These are phyloP conservation scores for Oryzias celebensis DNA, from an alignment of 2,113 vertebrate genomes.

Conservation along the genomic window DNA sequence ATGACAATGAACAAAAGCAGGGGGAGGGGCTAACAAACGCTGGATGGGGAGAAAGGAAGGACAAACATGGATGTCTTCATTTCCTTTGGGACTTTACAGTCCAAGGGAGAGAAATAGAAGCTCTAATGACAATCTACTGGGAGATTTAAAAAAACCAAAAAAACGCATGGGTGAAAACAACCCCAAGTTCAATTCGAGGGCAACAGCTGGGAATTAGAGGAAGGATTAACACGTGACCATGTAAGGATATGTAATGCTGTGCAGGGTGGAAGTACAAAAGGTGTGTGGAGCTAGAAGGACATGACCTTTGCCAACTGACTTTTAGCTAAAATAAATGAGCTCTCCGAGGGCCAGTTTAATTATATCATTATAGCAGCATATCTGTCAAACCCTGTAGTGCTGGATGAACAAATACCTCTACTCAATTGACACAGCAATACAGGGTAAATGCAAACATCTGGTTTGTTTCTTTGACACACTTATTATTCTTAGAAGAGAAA, in stretches of 20 bases:
- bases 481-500: background rate
- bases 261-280: background rate
- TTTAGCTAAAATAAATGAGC: conserved; percentile 2
- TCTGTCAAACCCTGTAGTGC: conserved; percentile 13
- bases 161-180: conserved; percentile 10
- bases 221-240: conserved; percentile 19
- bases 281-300: conserved; percentile 12
- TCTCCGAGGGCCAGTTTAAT: background rate
- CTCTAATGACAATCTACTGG: conserved; percentile 22
- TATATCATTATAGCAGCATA: background rate
- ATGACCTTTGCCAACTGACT: conserved; percentile 4
- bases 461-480: background rate
- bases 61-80: conserved; percentile 12
- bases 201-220: conserved; percentile 33
- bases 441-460: conserved; percentile 7
- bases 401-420: background rate
- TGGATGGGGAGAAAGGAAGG: background rate
- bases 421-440: conserved; percentile 19
- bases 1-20: background rate
- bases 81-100: conserved; percentile 12
- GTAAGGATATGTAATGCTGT: conserved; percentile 17
- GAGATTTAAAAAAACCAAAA: conserved; percentile 1
- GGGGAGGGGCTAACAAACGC: background rate
- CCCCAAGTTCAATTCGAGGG: conserved; percentile 25
- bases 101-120: conserved; percentile 6